phyloP scores from a whole-genome alignment of 2,888 invertebrate species.

The Leptinotarsa rubiginosa region DNA sequence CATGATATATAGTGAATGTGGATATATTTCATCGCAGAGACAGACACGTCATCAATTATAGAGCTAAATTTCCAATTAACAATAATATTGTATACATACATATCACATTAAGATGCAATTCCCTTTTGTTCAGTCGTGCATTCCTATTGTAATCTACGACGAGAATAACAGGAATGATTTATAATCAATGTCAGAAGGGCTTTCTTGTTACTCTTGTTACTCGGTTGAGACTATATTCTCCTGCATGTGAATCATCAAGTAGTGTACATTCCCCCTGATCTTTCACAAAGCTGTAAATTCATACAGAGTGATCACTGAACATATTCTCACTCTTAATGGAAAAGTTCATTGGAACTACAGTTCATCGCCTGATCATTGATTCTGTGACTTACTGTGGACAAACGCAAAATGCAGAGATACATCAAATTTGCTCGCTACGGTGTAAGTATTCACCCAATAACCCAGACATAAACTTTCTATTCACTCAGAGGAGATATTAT shows the following conservation, averaged over 20 bases:
- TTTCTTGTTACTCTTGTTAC: not conserved
- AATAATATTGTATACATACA: slow-evolving; percentile 17
- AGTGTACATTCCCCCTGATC: not conserved
- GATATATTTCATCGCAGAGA: slow-evolving; percentile 3
- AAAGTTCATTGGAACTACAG: no score
- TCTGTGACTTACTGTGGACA: no score
- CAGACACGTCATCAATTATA: slow-evolving; percentile 19
- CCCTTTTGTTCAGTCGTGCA: slow-evolving; percentile 14
- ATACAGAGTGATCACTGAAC: no score
- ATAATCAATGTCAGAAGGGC: slow-evolving; percentile 2
- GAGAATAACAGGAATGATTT: slow-evolving; percentile 12
- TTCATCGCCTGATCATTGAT: no score
- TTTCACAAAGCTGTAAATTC: no score
- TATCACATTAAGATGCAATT: slow-evolving; percentile 14
- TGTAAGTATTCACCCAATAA: no score
- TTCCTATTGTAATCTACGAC: not conserved
- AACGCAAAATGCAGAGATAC: no score
- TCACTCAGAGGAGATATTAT: no score
- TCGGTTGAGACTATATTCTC: not conserved
- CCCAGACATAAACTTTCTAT: no score
- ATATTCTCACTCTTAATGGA: no score
- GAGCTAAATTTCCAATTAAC: slow-evolving; percentile 16
- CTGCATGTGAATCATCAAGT: not conserved
- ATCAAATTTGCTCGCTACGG: no score
- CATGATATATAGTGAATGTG: not conserved